phyloP scores from a whole-genome alignment of 1,140 invertebrate genomes.

The Drosophila leontia region DNA sequence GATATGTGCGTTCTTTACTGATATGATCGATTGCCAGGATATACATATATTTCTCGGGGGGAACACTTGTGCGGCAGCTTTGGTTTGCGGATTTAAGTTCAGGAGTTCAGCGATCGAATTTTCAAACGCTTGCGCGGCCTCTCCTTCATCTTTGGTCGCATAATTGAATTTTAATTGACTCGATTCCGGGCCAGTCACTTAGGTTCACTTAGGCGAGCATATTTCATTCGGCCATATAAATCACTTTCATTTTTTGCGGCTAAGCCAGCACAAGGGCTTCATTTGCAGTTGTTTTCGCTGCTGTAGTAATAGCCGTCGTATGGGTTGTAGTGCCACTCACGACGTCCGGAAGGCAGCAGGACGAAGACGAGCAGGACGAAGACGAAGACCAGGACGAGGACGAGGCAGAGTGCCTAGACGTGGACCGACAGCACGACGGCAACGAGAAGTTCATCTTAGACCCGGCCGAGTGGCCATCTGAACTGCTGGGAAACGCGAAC shows the following conservation, averaged over 20 bases:
- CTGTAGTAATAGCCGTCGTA: constrained; percentile 4
- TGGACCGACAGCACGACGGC: constrained; percentile 42
- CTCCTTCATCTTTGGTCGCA: constrained; percentile 73
- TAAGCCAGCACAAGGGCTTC: constrained; percentile 70
- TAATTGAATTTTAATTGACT: constrained; percentile 82
- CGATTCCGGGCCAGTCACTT: constrained; percentile 35
- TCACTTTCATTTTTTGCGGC: constrained; percentile 76
- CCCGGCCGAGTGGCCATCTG: constrained; percentile 71
- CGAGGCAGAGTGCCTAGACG: constrained; percentile 24
- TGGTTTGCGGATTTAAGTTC: constrained; percentile 41
- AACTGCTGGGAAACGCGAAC: constrained; percentile 80
- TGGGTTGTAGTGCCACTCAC: constrained; percentile 41
- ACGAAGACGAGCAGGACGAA: constrained; percentile 43
- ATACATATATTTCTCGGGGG: constrained; percentile 18
- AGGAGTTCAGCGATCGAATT: constrained; percentile 60
- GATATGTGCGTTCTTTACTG: constrained; percentile 32
- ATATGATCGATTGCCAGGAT: constrained; percentile 50
- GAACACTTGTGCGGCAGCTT: constrained; percentile 34
- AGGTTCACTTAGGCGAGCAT: constrained; percentile 59
- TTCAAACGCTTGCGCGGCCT: constrained; percentile 79
- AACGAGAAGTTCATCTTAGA: constrained; percentile 32
- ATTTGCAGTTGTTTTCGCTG: constrained; percentile 59
- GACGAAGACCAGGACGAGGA: constrained; percentile 40
- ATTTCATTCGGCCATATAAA: constrained; percentile 77
- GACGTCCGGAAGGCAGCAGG: constrained; percentile 33